Percentiles rank a stretch among this genome's conserved stretches.
phyloP scores from a whole-genome alignment of 2,888 invertebrate species.

The Euplagia quadripunctaria region DNA sequence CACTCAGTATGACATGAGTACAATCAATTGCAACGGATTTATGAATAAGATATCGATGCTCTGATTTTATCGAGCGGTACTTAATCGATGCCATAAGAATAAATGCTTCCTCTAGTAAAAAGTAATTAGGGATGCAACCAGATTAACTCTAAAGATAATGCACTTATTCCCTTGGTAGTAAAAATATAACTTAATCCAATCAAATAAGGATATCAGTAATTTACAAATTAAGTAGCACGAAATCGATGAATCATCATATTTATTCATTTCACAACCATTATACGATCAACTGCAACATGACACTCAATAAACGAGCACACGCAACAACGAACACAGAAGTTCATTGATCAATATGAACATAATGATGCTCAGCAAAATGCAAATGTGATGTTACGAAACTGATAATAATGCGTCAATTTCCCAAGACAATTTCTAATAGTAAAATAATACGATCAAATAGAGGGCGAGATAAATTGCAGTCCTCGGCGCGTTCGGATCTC shows the following conservation, averaged over 20 bases:
- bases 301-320: conserved; percentile 19
- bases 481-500: conserved; percentile 61
- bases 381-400: conserved; percentile 47
- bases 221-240: conserved; percentile 35
- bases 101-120: conserved; percentile 42
- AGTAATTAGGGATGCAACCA: conserved; percentile 42
- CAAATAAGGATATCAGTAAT: conserved; percentile 49
- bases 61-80: conserved; percentile 73
- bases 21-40: conserved; percentile 79
- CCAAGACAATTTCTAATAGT: conserved; percentile 75
- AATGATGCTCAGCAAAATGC: conserved; percentile 40
- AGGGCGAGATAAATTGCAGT: conserved; percentile 78
- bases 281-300: conserved; percentile 13
- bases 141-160: conserved; percentile 31
- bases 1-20: conserved; percentile 77
- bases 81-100: conserved; percentile 55
- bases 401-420: conserved; percentile 63
- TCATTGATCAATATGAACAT: conserved; percentile 6
- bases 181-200: conserved; percentile 26
- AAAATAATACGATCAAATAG: conserved; percentile 74
- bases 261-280: conserved; percentile 23
- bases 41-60: conserved; percentile 74
- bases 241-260: conserved; percentile 38
- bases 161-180: no score
- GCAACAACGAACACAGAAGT: conserved; percentile 12